Percentiles rank a stretch among this genome's conserved stretches.
These are phyloP conservation scores for Lepus timidus DNA, from an alignment of 2,113 vertebrate genomes.

Conservation along the genomic window DNA sequence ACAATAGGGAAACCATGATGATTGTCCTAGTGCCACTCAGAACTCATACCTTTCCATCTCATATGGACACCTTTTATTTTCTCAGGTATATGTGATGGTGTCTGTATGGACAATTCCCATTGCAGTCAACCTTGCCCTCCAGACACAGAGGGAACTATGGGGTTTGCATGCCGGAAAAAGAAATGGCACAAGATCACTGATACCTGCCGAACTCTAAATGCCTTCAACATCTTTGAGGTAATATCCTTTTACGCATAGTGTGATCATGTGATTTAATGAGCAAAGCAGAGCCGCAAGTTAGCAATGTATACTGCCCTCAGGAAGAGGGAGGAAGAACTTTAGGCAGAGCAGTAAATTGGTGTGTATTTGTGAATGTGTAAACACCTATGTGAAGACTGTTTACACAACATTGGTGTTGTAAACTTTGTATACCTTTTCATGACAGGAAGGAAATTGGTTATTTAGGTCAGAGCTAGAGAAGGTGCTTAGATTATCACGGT, in stretches of 20 bases:
- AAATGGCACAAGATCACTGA: constrained; percentile 85
- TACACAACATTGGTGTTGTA: no score
- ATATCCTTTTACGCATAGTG: background rate
- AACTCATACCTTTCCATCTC: background rate
- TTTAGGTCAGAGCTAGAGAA: background rate
- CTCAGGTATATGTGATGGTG: constrained; percentile 71
- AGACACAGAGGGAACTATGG: constrained; percentile 75
- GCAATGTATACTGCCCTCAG: background rate
- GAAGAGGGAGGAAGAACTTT: background rate
- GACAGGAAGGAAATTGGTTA: background rate
- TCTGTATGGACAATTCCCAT: constrained; percentile 62
- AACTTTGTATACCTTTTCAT: background rate
- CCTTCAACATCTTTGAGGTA: constrained; percentile 86
- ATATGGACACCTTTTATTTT: constrained; percentile 43
- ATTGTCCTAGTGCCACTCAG: background rate
- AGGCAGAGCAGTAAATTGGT: no score
- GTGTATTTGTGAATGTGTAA: background rate
- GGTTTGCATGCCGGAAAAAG: constrained; percentile 80
- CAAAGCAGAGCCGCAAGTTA: background rate
- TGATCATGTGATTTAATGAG: background rate
- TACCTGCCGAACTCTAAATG: constrained; percentile 82
- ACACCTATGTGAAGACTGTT: background rate
- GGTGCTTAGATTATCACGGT: background rate
- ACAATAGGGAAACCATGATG: fast-evolving
- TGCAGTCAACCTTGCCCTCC: constrained; percentile 84